A percentile compares a stretch with the other conserved stretches of the same genome.
Conservation (phyloP, 2,888 invertebrate species). For the Pristionchus arcanus region DNA sequence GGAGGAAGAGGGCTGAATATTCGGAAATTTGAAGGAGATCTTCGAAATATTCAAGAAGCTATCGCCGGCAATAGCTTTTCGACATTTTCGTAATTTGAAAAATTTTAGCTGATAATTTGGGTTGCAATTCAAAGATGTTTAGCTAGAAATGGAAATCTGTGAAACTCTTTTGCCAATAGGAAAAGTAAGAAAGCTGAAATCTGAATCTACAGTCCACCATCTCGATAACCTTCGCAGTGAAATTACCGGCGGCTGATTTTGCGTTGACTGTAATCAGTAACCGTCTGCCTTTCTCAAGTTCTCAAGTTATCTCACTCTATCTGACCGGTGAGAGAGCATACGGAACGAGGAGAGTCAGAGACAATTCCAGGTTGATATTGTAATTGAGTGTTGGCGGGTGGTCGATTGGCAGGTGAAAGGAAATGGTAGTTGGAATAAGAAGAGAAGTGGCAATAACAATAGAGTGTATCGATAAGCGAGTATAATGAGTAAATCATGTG, state of each 20-base stretch:
- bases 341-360: too few relatives aligned
- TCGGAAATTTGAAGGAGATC: neutral
- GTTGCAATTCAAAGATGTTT: too few relatives aligned
- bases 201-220: too few relatives aligned
- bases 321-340: neutral
- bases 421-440: neutral
- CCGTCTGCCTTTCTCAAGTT: neutral
- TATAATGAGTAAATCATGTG: neutral
- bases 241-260: neutral
- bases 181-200: too few relatives aligned
- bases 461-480: neutral
- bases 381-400: constrained; percentile 8
- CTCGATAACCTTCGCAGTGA: neutral
- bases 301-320: neutral
- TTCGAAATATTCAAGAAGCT: neutral
- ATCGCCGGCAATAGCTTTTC: neutral
- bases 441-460: neutral
- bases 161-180: too few relatives aligned
- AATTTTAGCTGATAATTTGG: too few relatives aligned
- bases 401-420: neutral
- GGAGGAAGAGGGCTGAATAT: neutral
- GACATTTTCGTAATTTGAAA: neutral
- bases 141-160: too few relatives aligned
- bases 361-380: neutral
- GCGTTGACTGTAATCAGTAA: neutral